Base-by-base conservation (phyloP, 2,113 vertebrate species). In the Carettochelys insculpta region DNA sequence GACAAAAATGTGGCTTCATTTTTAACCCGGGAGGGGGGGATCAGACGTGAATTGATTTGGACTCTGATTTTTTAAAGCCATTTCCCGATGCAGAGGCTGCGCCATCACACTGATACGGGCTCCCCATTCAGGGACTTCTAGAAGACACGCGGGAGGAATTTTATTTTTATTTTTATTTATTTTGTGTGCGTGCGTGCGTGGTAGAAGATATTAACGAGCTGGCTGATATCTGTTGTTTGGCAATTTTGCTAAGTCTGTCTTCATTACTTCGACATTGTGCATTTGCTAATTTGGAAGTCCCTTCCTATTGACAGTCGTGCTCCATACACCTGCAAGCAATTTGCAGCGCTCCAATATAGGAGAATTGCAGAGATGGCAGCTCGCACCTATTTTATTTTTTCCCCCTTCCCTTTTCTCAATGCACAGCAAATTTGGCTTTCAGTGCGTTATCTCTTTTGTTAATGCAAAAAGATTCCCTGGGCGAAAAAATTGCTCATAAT, bases 401-500 rank as follows among this genome's bases (percentile, higher is more conserved):
- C 94, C 94, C 85, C 91, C 80, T 96, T 96, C 96, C 96, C 97
- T 97, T 98, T 98, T 98, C 98, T 98, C 98, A 98, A 98, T 98
- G 98, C 98, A 98, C 98, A 98, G 98, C 98, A 98, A 97, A 98
- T 99, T 99, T 99, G 98, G 98, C 99, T 99, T 99, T 99, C 98
- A 99, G 98, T 98, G 98, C 98, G 98, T 98, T 98, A 98, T 99
- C 98, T 99, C 99, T 98, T 99, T 99, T 99, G 99, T 99, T 99
- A 99, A 99, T 98, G 98, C 98, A 98, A 98, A 99, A 99, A 99
- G 99, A 99, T 99, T 99, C 99, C 98, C 98, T 98, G 98, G 98
- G 98, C 98, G 98, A 98, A 99, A 99, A 99, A 99, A 99, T 99
- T 99, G 99, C 99, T 99, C 99, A 99, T 99, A 99, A 99, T 99